Evolutionary conservation across 2,113 vertebrate genomes (phyloP).

Genomic region (Pagrus major): DNA sequence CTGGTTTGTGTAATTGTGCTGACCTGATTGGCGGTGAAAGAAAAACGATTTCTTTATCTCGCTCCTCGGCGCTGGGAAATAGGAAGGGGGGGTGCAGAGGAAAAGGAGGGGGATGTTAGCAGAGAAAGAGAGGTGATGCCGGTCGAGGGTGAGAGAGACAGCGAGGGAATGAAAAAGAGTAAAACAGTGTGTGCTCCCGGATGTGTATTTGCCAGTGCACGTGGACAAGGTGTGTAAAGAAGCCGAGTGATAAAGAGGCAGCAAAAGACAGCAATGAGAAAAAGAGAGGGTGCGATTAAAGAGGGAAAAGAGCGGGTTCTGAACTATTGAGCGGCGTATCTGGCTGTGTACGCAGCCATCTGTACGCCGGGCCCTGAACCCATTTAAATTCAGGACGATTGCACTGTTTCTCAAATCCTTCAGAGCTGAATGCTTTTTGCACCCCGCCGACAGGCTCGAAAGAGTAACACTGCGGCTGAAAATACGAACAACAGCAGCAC

Average conservation of each 20-base stretch:
- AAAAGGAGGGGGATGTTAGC: not conserved
- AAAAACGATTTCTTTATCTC: conserved; percentile 64
- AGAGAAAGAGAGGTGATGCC: not conserved
- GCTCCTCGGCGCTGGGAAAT: conserved; percentile 30
- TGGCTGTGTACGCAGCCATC: conserved; percentile 63
- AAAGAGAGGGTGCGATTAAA: conserved; percentile 58
- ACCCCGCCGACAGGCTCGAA: conserved; percentile 38
- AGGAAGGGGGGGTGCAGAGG: not conserved
- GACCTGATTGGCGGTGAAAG: conserved; percentile 53
- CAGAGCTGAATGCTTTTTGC: conserved; percentile 69
- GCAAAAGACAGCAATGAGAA: conserved; percentile 54
- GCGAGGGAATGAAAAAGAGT: not conserved
- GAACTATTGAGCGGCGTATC: conserved; percentile 68
- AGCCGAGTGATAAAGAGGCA: conserved; percentile 54
- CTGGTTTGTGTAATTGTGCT: conserved; percentile 58
- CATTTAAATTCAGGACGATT: conserved; percentile 76
- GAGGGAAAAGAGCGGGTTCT: conserved; percentile 46
- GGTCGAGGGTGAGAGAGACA: conserved; percentile 1
- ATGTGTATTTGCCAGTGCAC: conserved; percentile 34
- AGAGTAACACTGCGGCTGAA: conserved; percentile 29
- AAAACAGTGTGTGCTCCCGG: conserved; percentile 8
- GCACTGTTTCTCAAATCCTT: conserved; percentile 76
- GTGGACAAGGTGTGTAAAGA: conserved; percentile 39
- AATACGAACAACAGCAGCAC: conserved; percentile 39
- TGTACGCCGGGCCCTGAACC: conserved; percentile 64